phyloP scores from a whole-genome alignment of 2,888 invertebrate species.

The Leptothorax acervorum region DNA sequence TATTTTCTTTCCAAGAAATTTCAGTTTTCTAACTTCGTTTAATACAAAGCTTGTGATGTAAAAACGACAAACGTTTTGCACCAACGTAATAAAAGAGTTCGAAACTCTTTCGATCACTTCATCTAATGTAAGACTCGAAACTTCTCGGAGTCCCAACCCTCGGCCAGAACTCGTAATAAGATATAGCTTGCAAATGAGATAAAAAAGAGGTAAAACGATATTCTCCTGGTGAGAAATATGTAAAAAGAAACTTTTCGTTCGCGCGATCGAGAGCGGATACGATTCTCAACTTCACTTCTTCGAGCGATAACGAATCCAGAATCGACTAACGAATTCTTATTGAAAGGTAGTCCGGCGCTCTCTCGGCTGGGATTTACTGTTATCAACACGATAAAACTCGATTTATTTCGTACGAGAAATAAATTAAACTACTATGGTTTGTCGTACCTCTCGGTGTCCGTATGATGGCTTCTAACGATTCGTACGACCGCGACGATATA shows the following conservation, averaged over 20 bases:
- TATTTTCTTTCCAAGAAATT: not conserved
- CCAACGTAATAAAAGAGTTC: not conserved
- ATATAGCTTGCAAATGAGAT: not conserved
- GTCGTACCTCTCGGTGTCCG: slow-evolving; percentile 47
- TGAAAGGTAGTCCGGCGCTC: slow-evolving; percentile 29
- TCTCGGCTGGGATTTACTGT: slow-evolving; percentile 1
- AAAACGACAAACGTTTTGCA: not conserved
- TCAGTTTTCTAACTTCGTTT: not conserved
- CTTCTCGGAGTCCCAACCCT: not conserved
- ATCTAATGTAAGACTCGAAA: not conserved
- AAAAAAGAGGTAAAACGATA: not conserved
- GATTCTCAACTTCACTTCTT: slow-evolving; percentile 46
- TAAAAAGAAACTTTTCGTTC: not conserved
- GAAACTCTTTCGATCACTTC: not conserved
- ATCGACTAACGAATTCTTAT: slow-evolving; percentile 63
- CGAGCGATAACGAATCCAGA: slow-evolving; percentile 26
- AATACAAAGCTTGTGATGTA: not conserved
- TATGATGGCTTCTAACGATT: slow-evolving; percentile 17
- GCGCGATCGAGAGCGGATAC: slow-evolving; percentile 27
- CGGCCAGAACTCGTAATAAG: not conserved
- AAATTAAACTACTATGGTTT: slow-evolving; percentile 59
- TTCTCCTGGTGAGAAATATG: not conserved
- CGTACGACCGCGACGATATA: slow-evolving; percentile 1
- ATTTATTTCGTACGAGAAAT: slow-evolving; percentile 57
- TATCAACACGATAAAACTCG: slow-evolving; percentile 61